phyloP scores from a whole-genome alignment of 1,140 invertebrate genomes.

The Brachionus rubens region DNA sequence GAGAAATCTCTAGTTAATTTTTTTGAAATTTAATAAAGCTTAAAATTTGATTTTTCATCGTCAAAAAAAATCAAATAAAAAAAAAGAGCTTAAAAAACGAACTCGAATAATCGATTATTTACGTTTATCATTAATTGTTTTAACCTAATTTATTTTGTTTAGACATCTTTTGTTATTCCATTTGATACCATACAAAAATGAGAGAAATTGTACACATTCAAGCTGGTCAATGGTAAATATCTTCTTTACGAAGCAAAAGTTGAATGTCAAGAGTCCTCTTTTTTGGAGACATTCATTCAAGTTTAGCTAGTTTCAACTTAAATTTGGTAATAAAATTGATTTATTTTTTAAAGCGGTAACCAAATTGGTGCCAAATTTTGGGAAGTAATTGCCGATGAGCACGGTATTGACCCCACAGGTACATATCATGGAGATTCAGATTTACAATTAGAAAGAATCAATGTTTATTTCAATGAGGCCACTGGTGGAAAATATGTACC shows the following conservation, averaged over 20 bases:
- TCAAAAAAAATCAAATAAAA: too few relatives aligned
- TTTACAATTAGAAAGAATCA: constrained; percentile 79
- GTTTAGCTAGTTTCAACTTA: too few relatives aligned
- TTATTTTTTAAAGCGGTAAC: constrained; percentile 66
- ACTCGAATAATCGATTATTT: too few relatives aligned
- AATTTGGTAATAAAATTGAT: background rate
- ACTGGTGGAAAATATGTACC: constrained; percentile 84
- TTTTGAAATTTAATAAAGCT: too few relatives aligned
- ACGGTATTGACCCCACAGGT: constrained; percentile 82
- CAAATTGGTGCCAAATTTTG: constrained; percentile 80
- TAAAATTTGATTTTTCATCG: too few relatives aligned
- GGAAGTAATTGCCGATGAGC: constrained; percentile 86
- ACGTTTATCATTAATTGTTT: too few relatives aligned
- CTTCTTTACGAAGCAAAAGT: too few relatives aligned
- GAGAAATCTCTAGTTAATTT: too few relatives aligned
- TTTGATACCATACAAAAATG: too few relatives aligned
- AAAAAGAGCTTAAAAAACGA: too few relatives aligned
- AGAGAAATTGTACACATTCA: constrained; percentile 75
- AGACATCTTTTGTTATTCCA: too few relatives aligned
- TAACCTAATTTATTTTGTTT: too few relatives aligned
- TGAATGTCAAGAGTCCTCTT: background rate
- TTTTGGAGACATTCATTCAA: background rate
- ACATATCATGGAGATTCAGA: constrained; percentile 80
- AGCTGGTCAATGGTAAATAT: constrained; percentile 67
- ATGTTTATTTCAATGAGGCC: constrained; percentile 87